Base-by-base conservation (phyloP, 2,888 invertebrate genomes). In the Eledona agricola region DNA sequence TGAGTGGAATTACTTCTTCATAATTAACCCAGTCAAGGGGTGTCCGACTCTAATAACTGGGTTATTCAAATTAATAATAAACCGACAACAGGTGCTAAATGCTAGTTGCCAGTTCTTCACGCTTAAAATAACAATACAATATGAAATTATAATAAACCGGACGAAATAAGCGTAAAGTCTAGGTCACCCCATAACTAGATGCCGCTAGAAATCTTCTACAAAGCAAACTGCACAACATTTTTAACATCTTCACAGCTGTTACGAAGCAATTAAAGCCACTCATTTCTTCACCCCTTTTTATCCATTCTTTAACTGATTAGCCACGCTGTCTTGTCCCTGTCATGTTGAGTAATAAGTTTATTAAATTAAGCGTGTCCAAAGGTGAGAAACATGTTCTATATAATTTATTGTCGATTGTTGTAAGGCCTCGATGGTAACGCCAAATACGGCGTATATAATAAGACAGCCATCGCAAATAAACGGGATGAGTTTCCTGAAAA, bases 301-400 rank as follows among this genome's bases (percentile, higher is more conserved):
- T 28, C 2, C 4, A 28, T 28, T 28, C 12, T 28, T 28, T 7
- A 11, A 10, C 22, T 20, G 19, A 35, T 34, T 19, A 10, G 17
- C 4, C 11, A 17, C 16, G 16, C 31, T 16, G 16, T 7, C 7
- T 31, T 13, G 37, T 5, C 11, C 13, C 26, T 38, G 38, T 16
- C 38, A 38, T n/a, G 38, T 17, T 38, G 38, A 38, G 12, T 26
- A 38, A 38, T 38, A 38, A 16, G 26, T 38, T 23, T 26, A 29
- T 31, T 22, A 31, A 42, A 13, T 42, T 29, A 38, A 31, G 16
- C 19, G 38, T 26, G 12, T 23, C 13, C 13, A 19, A 37, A 31
- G 12, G 38, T 38, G 29, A 42, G 29, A 29, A 42, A 42, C 22
- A 29, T 42, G 42, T 29, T 22, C 12, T 12, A 25, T 3, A 10